Base-by-base conservation (phyloP, 2,888 invertebrate genomes). In the Elgonia sp. region DNA sequence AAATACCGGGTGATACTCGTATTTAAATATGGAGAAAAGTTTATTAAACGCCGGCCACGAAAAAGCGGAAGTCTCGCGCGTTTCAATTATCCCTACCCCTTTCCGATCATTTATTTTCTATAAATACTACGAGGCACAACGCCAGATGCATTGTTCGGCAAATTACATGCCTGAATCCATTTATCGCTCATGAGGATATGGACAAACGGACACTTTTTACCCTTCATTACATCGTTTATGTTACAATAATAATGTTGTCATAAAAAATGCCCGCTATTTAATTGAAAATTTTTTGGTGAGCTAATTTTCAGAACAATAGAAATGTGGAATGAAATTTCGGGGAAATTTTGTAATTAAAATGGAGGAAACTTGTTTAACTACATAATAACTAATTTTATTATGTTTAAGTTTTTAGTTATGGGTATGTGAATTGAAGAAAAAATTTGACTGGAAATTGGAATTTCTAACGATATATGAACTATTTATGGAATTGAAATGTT, bases 21-120 rank as follows among this genome's bases (percentile, higher is more conserved):
- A 80, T 79, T 79, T 67, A 79, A 79, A 79, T 79, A 57, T 55
- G 69, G 57, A 77, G 55, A 69, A 67, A 69, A 67, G 67, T 79
- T 79, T 69, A 57, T 65, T 79, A 67, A 77, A 50, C 40, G 55
- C n/a, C 20, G 21, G 60, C 60, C 1, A 12, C 55, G 77, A 77
- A 65, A 77, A 77, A 55, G 29, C 63, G 63, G 50, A 76, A 65
- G 65, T 76, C 77, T 53, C 53, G 40, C 18, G 21, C 69, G 57
- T 79, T 79, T 79, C 62, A 79, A 79, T 77, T 76, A 63, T 39
- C 73, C 73, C 57, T 57, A 8, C 50, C 53, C 16, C 53, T n/a
- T 55, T 57, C 29, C 62, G 63, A 77, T 77, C 77, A 55, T 67
- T 77, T 20, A 55, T 65, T 77, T 77, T 67, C 67, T 67, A 55